Conservation (phyloP, 2,888 invertebrate species). For the Papilio gigon region DNA sequence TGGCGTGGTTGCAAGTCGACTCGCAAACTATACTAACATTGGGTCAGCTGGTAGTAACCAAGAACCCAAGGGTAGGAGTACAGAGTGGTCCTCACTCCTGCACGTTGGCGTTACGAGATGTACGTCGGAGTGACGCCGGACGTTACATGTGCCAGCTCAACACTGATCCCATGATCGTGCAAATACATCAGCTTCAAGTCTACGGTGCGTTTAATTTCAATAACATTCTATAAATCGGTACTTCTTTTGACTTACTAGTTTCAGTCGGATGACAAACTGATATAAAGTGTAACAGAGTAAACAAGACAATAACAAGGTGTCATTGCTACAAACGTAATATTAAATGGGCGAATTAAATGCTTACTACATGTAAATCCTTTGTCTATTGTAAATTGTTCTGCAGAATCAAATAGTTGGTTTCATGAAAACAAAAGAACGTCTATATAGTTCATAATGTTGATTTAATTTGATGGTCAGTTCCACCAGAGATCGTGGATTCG, state of each 20-base stretch:
- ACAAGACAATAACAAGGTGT: too few species aligned
- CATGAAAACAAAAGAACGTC: too few species aligned
- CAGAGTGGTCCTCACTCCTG: conserved; percentile 86
- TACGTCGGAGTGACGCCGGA: conserved; percentile 89
- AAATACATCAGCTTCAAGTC: conserved; percentile 66
- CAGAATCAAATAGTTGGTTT: too few species aligned
- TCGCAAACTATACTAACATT: conserved; percentile 95
- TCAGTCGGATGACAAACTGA: too few species aligned
- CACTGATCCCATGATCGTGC: conserved; percentile 86
- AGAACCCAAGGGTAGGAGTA: conserved; percentile 91
- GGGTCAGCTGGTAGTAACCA: conserved; percentile 92
- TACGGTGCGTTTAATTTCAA: conserved; percentile 53
- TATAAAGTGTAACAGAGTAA: too few species aligned
- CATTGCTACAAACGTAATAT: too few species aligned
- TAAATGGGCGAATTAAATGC: too few species aligned
- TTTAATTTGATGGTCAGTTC: conserved; percentile 77
- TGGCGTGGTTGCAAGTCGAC: conserved; percentile 93
- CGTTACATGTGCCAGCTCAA: conserved; percentile 88
- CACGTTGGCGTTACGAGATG: conserved; percentile 89
- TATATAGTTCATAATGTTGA: too few species aligned
- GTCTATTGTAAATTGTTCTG: too few species aligned
- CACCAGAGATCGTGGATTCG: conserved; percentile 88
- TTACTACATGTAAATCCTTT: too few species aligned
- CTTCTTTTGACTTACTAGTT: conserved; percentile 1
- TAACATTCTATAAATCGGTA: not conserved